Evolutionary conservation across 1,140 invertebrate genomes (phyloP).

Genomic region (Triops longicaudatus): DNA sequence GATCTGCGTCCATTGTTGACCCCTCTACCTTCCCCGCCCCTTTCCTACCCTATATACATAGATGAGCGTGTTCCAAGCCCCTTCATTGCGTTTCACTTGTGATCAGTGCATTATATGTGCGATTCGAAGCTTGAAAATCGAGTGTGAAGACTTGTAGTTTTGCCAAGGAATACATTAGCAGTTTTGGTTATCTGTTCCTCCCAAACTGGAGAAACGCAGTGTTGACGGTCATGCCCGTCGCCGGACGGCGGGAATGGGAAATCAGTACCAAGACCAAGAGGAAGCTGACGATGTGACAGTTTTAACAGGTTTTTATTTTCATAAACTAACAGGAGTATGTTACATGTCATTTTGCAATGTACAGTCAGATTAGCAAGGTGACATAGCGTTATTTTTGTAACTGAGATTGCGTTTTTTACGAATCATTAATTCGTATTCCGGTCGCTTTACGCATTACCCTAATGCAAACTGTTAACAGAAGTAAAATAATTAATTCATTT

Average conservation of each 20-base stretch:
- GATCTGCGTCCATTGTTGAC: slow-evolving; percentile 5
- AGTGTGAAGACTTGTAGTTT: neutral
- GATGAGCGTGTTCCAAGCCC: neutral
- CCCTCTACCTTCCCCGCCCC: neutral
- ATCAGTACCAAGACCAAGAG: neutral
- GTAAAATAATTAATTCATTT: no score
- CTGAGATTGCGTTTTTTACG: no score
- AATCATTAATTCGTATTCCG: no score
- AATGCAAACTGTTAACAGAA: no score
- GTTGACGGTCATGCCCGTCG: slow-evolving; percentile 8
- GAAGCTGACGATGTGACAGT: neutral
- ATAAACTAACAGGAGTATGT: no score
- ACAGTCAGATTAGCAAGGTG: no score
- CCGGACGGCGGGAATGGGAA: neutral
- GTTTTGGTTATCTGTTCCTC: neutral
- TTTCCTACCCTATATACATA: neutral
- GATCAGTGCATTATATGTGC: neutral
- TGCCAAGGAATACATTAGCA: neutral
- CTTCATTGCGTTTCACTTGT: neutral
- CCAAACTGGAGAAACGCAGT: neutral
- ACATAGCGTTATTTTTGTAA: no score
- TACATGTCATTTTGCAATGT: no score
- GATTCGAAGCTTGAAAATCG: neutral
- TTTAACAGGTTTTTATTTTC: neutral
- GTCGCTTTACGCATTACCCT: no score